Conservation (phyloP, 2,113 vertebrate genomes). For the Saccopteryx leptura region DNA sequence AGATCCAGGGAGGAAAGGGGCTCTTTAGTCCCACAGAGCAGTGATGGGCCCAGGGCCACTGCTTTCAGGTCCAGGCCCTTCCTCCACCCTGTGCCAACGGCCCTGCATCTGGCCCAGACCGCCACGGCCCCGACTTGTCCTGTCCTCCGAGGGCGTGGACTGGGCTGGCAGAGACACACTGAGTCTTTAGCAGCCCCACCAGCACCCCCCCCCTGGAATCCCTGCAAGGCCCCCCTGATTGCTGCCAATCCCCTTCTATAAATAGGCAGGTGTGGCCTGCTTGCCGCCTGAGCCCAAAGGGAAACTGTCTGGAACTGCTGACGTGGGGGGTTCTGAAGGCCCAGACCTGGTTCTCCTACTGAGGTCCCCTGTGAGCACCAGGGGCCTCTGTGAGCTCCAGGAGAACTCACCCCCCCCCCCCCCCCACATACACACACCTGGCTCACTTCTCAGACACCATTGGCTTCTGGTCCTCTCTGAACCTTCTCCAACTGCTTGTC, state of each 20-base stretch:
- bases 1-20: not conserved
- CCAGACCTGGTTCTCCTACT: not conserved
- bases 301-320: not conserved
- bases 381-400: not conserved
- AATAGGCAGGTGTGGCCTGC: not conserved
- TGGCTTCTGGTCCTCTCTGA: not conserved
- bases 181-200: not conserved
- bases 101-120: rapidly evolving
- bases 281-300: not conserved
- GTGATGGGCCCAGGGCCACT: rapidly evolving
- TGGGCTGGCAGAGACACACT: not conserved
- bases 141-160: not conserved
- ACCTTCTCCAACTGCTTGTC: not conserved
- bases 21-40: not conserved
- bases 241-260: not conserved
- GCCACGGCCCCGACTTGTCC: rapidly evolving
- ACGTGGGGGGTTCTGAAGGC: not conserved
- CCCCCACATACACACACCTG: no score
- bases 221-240: not conserved
- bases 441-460: not conserved
- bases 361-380: not conserved
- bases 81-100: not conserved
- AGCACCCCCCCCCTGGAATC: rapidly evolving
- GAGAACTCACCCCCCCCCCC: not conserved
- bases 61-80: not conserved